These are phyloP conservation scores for Aporrectodea caliginosa DNA, from an alignment of 1,140 invertebrate species.

Conservation along the genomic window DNA sequence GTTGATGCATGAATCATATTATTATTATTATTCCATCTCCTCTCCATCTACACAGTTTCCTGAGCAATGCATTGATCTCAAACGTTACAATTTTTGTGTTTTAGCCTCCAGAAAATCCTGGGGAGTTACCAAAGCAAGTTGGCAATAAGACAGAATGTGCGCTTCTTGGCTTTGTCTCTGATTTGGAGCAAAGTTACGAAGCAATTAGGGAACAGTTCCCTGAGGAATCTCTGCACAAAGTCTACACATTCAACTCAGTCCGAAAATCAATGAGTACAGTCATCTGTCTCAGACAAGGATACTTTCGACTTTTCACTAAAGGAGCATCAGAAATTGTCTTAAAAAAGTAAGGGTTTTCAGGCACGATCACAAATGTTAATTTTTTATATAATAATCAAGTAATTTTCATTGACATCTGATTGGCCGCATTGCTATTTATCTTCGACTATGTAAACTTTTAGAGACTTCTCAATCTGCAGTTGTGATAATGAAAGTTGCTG, in stretches of 20 bases:
- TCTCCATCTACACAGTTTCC: no score
- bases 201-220: conserved; percentile 78
- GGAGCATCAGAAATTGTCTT: conserved; percentile 98
- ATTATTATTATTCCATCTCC: no score
- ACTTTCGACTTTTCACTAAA: conserved; percentile 92
- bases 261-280: conserved; percentile 99
- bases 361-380: no score
- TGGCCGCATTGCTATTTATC: no score
- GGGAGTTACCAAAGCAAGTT: conserved; percentile 22
- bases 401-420: no score
- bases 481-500: no score
- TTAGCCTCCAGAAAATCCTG: conserved; percentile 17
- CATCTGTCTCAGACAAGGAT: conserved; percentile 62
- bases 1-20: no score
- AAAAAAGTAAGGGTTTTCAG: conserved; percentile 92
- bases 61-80: no score
- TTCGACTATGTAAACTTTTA: no score
- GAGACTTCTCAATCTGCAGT: no score
- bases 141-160: conserved; percentile 98
- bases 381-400: no score
- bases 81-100: no score
- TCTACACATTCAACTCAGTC: conserved; percentile 98
- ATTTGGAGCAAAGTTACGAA: conserved; percentile 87
- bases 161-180: conserved; percentile 76
- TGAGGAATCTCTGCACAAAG: conserved; percentile 82